Evolutionary conservation across 2,888 invertebrate genomes (phyloP), one percentile per base, ranked within the genome.

Genomic region (Stenotaenia linearis): DNA sequence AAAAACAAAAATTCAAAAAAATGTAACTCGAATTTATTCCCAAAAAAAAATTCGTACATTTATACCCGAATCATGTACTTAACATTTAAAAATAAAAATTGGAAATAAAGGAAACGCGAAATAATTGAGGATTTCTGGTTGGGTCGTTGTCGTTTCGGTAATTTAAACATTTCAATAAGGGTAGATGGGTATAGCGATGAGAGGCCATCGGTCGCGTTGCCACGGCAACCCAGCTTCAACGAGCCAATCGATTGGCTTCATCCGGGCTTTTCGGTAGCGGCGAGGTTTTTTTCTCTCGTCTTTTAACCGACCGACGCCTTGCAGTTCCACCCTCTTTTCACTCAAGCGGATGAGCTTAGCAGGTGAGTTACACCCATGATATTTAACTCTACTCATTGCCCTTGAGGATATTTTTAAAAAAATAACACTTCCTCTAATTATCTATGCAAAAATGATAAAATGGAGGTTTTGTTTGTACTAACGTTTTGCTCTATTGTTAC

Each of bases 211-310:
- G 61, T 61, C 61, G 25, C 61, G 61, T 61, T 10, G 15, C 61
- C 61, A 25, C 25, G 15, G 61, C 61, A 25, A 61, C 61, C 3
- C 61, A 61, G 61, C 61, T 25, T 61, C 61, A 61, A 61, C 61
- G 23, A 61, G 61, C 61, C 61, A 61, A 61, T 61, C 61, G 61
- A 61, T 61, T 25, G 61, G 61, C 61, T 61, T 61, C 61, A 61
- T 61, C 61, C 61, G 61, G 61, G 61, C n/a, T 12, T 40, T 45
- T 5, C 23, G 23, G 23, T 61, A 25, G 28, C 23, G 12, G 23
- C 61, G 1, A 25, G 61, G 9, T 23, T 10, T 56, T 56, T 61
- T 61, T 61, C 2, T 1, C 25, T 25, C 61, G 61, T 61, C 61
- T 61, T 61, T 61, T 61, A 23, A 61, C 12, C 61, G 61, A 61